Conservation (phyloP, 2,888 invertebrate species). For the Busseola fusca region DNA sequence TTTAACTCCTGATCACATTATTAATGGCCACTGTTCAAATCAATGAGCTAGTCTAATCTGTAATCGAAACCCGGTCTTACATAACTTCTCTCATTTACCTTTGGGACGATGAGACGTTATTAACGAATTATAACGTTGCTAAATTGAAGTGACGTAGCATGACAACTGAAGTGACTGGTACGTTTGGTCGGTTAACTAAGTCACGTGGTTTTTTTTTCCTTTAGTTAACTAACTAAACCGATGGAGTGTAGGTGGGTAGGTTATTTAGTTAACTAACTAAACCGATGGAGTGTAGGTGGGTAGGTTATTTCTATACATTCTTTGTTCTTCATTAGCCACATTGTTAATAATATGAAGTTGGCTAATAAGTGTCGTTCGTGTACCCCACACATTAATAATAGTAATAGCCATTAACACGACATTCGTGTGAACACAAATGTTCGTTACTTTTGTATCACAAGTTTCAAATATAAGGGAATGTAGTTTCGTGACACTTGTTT, state of each 20-base stretch:
- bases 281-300: too few relatives aligned
- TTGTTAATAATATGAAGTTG: constrained; percentile 4
- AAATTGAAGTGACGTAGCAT: too few relatives aligned
- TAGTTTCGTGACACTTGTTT: constrained; percentile 14
- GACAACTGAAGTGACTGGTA: too few relatives aligned
- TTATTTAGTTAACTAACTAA: background rate
- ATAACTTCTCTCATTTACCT: background rate
- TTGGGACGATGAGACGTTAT: too few relatives aligned
- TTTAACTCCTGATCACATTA: background rate
- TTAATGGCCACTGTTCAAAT: background rate
- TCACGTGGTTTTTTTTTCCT: too few relatives aligned
- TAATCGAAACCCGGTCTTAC: background rate
- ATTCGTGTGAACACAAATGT: constrained; percentile 40
- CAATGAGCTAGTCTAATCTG: background rate
- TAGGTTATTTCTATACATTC: background rate
- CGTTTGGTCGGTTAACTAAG: too few relatives aligned
- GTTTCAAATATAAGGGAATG: constrained; percentile 22
- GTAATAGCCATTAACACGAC: constrained; percentile 38
- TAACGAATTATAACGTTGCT: too few relatives aligned
- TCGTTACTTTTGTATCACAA: constrained; percentile 16
- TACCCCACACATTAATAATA: constrained; percentile 19
- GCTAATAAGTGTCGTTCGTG: constrained; percentile 31
- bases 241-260: background rate
- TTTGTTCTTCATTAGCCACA: constrained; percentile 28
- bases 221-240: too few relatives aligned